phyloP scores from a whole-genome alignment of 2,797 vertebrate species.

The Gallinago solitaria region DNA sequence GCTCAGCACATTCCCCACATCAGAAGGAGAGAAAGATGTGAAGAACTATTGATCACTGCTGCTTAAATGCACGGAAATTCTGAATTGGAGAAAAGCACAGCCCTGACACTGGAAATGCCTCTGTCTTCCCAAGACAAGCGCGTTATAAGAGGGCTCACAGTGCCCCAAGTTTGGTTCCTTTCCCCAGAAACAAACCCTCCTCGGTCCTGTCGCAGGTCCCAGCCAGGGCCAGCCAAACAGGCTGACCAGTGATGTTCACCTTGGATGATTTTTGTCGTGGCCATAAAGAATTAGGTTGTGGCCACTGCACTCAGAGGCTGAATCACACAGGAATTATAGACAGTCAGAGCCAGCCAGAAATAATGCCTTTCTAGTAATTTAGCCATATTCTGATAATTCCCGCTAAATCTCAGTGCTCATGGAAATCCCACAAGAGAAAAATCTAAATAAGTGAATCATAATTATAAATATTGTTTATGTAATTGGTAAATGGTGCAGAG shows the following conservation, averaged over 20 bases:
- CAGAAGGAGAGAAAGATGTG: slow-evolving; percentile 11
- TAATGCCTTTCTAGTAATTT: not conserved
- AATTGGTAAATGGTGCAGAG: slow-evolving; percentile 33
- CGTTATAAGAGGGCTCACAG: fast-evolving
- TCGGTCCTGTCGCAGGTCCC: not conserved
- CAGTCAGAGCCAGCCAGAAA: not conserved
- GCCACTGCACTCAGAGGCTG: not conserved
- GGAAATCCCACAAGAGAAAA: slow-evolving; percentile 36
- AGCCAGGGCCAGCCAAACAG: not conserved
- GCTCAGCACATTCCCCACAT: slow-evolving; percentile 28
- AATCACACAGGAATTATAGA: not conserved
- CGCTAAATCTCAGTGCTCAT: not conserved
- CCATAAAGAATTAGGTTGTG: not conserved
- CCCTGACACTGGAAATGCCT: not conserved
- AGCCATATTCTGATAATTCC: not conserved
- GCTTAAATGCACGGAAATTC: not conserved
- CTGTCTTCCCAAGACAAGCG: not conserved
- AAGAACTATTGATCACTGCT: slow-evolving; percentile 31
- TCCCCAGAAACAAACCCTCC: not conserved
- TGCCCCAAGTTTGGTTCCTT: not conserved
- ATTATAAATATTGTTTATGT: slow-evolving; percentile 21
- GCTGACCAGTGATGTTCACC: not conserved
- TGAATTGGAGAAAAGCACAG: not conserved
- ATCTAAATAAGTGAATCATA: slow-evolving; percentile 36
- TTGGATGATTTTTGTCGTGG: not conserved